Percentiles rank a stretch among this genome's conserved stretches.
Conservation (phyloP, 1,140 invertebrate species). For the Helicoverpa armigera region DNA sequence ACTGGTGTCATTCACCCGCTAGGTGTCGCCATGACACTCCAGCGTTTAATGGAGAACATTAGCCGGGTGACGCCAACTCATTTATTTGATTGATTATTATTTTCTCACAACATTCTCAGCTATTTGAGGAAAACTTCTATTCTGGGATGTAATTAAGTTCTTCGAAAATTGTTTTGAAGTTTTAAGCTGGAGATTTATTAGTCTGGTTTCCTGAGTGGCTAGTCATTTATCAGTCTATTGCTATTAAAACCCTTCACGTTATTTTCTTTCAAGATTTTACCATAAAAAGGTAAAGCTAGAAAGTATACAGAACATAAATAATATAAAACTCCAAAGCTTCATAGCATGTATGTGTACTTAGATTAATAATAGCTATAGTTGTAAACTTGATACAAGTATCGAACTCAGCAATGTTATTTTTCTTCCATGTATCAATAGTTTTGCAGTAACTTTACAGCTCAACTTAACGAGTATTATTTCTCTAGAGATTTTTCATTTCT, state of each 20-base stretch:
- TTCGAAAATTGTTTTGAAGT: neutral
- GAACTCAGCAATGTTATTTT: too few relatives aligned
- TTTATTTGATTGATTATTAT: conserved; percentile 37
- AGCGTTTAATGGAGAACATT: conserved; percentile 31
- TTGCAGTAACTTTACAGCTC: neutral
- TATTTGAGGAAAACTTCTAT: neutral
- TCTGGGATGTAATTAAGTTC: neutral
- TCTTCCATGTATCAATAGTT: too few relatives aligned
- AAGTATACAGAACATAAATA: too few relatives aligned
- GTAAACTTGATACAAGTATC: too few relatives aligned
- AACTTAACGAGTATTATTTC: conserved; percentile 5
- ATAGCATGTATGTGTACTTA: too few relatives aligned
- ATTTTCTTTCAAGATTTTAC: too few relatives aligned
- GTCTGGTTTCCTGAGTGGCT: too few relatives aligned
- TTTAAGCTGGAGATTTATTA: neutral
- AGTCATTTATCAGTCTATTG: too few relatives aligned
- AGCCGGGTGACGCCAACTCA: conserved; percentile 7
- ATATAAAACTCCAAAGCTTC: too few relatives aligned
- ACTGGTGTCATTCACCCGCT: conserved; percentile 2
- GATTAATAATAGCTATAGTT: too few relatives aligned
- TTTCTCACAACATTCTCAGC: conserved; percentile 34
- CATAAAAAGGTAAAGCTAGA: too few relatives aligned
- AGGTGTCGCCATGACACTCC: conserved; percentile 27
- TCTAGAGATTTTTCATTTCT: neutral
- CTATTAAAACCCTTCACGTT: too few relatives aligned